Base-by-base conservation (phyloP, 2,888 invertebrate genomes). In the Mythimna ferrago region DNA sequence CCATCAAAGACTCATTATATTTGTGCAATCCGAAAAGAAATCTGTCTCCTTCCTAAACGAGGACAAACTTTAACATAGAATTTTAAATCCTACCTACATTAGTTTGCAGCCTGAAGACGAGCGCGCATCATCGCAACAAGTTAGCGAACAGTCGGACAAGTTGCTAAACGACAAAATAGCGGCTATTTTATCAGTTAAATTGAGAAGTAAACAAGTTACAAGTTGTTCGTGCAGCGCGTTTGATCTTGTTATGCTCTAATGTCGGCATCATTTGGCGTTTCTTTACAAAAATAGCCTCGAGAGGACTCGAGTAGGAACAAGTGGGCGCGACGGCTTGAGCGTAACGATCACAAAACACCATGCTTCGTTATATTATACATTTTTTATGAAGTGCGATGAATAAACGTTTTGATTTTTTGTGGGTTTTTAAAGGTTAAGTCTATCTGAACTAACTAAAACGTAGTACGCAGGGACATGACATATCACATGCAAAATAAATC, bases 191-290 rank as follows among this genome's bases (percentile, higher is more conserved):
- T 64, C 73, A 66, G 71, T 73, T 78, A 75, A 71, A 76, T 82
- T 73, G 76, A 68, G 60, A 69, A 72, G 35, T 68, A 81, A 83
- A 77, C 71, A 80, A 73, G 78, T 83, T 79, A 67, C 66, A 76
- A 81, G 78, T 78, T 81, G 69, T 71, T 69, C 38, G 65, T 32
- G 54, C 38, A 48, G 66, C 53, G 74, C 66, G 81, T 70, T 73
- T 76, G 75, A 83, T 76, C 79, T 81, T 71, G 66, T 81, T 81
- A 69, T 69, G 62, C 53, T 73, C 11, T 68, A 64, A 62, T 62
- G 67, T 61, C 53, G 67, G 58, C 62, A 44, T 66, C 56, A 32
- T 71, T 66, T n/a, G 60, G 53, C 54, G 58, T 61, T 53, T 71
- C 70, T 71, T 67, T 73, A 44, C 63, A 51, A 66, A 73, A 80